A percentile compares a stretch with the other conserved stretches of the same genome.
These are phyloP conservation scores for Melitaea cinxia DNA, from an alignment of 1,140 invertebrate genomes.

Conservation along the genomic window DNA sequence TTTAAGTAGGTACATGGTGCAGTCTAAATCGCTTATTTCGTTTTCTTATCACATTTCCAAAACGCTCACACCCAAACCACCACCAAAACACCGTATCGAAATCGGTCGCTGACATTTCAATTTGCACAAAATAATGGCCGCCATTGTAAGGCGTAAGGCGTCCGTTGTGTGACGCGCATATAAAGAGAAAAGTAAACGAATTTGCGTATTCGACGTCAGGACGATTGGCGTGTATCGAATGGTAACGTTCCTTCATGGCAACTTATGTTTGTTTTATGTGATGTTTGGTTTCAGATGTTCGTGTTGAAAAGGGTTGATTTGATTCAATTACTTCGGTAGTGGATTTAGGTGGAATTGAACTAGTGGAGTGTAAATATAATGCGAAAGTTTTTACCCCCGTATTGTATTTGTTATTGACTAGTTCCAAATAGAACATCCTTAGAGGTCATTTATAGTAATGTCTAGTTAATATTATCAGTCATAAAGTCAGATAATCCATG, in stretches of 20 bases:
- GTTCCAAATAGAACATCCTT: too few species aligned
- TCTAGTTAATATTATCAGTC: too few species aligned
- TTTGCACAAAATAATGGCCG: conserved; percentile 35
- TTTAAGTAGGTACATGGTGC: too few species aligned
- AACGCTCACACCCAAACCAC: background rate
- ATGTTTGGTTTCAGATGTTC: background rate
- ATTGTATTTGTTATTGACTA: too few species aligned
- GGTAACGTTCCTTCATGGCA: conserved; percentile 3
- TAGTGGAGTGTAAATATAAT: background rate
- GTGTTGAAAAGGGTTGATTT: background rate
- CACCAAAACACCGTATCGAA: conserved; percentile 11
- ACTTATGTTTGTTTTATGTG: conserved; percentile 7
- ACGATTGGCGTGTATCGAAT: conserved; percentile 31
- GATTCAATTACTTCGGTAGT: background rate
- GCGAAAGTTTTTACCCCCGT: too few species aligned
- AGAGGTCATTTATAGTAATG: too few species aligned
- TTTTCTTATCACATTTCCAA: background rate
- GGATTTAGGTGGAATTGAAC: background rate
- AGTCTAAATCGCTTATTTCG: too few species aligned
- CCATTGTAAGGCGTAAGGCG: conserved; percentile 34
- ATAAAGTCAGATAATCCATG: too few species aligned
- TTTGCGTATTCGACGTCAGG: conserved; percentile 23
- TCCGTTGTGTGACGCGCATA: conserved; percentile 29
- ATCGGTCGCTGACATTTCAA: conserved; percentile 37
- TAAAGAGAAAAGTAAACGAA: conserved; percentile 29